Conservation (phyloP, 2,888 invertebrate species). For the Conchocele bisecta region DNA sequence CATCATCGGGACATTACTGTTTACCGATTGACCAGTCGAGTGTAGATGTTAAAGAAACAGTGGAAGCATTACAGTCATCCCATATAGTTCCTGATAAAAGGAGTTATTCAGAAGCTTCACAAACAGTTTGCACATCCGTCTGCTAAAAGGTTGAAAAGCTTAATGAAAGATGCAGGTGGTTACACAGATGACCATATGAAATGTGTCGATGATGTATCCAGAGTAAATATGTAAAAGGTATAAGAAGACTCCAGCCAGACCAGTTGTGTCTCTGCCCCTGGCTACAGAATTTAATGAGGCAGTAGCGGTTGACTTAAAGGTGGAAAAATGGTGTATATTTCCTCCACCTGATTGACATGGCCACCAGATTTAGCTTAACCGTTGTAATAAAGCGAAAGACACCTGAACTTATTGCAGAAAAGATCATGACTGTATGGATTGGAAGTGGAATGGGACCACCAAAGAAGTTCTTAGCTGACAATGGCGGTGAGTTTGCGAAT, state of each 20-base stretch:
- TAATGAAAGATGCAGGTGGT: slow-evolving; percentile 44
- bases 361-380: slow-evolving; percentile 41
- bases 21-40: slow-evolving; percentile 31
- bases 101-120: slow-evolving; percentile 46
- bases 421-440: slow-evolving; percentile 37
- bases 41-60: slow-evolving; percentile 15
- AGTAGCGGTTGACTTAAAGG: slow-evolving; percentile 25
- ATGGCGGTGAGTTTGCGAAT: slow-evolving; percentile 50
- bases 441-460: slow-evolving; percentile 34
- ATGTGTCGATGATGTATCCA: slow-evolving; percentile 20
- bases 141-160: slow-evolving; percentile 31
- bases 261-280: slow-evolving; percentile 35
- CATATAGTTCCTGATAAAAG: neutral
- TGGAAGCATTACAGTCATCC: slow-evolving; percentile 4
- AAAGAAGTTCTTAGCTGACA: slow-evolving; percentile 28
- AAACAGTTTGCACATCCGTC: slow-evolving; percentile 60
- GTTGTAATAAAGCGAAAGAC: slow-evolving; percentile 30
- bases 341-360: slow-evolving; percentile 41
- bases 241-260: slow-evolving; percentile 36
- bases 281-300: slow-evolving; percentile 14
- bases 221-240: slow-evolving; percentile 27
- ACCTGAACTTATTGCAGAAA: slow-evolving; percentile 26
- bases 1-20: neutral
- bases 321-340: slow-evolving; percentile 23
- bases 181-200: slow-evolving; percentile 12